Base-by-base conservation (phyloP, 2,113 vertebrate species). In the Campylomormyrus numenius region DNA sequence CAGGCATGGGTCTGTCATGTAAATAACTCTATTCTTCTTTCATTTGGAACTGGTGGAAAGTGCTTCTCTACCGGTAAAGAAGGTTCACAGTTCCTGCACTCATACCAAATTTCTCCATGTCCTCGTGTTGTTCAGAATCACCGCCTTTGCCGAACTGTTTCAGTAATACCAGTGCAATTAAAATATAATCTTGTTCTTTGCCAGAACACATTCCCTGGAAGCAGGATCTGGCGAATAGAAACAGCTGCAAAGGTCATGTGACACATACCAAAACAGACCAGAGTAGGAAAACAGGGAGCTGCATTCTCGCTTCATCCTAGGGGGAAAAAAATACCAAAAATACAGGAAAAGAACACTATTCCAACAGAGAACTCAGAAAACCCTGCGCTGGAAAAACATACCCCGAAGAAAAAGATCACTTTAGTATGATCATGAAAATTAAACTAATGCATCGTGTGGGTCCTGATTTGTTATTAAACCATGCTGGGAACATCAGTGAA, bases 201-300 rank as follows among this genome's bases (percentile, higher is more conserved):
- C 95, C 92, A 94, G 92, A 92, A 90, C 93, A 93, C 93, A 93
- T 95, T 96, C 95, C 94, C 94, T 93, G 94, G 87, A 94, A 94
- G 87, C 62, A 91, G 92, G 92, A 93, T 92, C 94, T 95, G 93
- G 94, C 94, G 95, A 97, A 95, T 94, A 87, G 93, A 91, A 91
- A 91, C 96, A 96, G 96, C 97, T 98, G 96, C 95, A 93, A 89
- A 94, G 94, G 94, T 96, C 93, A 91, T 92, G 92, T 95, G 95
- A 94, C 95, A 93, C 94, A 94, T 95, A 95, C 95, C 96, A 95
- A 95, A 93, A 94, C 89, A 88, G 88, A 53, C 85, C 19, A 27
- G 45, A 84, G 70, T 27, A 58, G 62, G 31, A 45, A 89, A 53
- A 83, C 85, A 90, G 74, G 48, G 56, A 48, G 19, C 50, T 58